Conservation (phyloP, 2,888 invertebrate species). For the Salpingus planirostris region DNA sequence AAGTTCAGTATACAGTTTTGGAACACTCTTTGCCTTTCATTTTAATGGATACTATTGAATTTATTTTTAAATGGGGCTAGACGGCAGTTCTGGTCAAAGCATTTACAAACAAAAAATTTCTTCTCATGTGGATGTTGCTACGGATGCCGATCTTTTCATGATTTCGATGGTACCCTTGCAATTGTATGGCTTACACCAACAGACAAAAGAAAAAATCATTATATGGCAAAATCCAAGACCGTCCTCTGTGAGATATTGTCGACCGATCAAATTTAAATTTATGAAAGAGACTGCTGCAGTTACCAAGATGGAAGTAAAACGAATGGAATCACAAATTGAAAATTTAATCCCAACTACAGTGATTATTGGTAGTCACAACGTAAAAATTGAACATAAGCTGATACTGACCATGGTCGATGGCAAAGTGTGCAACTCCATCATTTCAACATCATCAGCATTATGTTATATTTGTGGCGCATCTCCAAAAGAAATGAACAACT, state of each 20-base stretch:
- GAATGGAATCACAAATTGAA: not conserved
- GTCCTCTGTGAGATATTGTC: not conserved
- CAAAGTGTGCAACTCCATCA: not conserved
- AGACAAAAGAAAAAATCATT: not conserved
- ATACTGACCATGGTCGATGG: not conserved
- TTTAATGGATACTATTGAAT: not conserved
- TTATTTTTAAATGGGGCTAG: not conserved
- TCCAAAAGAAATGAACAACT: not conserved
- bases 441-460: not conserved
- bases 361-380: too few species aligned
- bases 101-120: not conserved
- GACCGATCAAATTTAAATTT: not conserved
- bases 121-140: not conserved
- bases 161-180: not conserved
- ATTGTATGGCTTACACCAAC: not conserved
- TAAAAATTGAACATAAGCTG: not conserved
- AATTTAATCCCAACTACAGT: not conserved
- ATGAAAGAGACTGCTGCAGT: not conserved
- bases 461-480: not conserved
- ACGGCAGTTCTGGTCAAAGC: not conserved
- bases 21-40: not conserved
- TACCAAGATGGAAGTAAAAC: not conserved
- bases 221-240: not conserved
- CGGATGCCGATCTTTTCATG: not conserved
- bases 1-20: not conserved